phyloP scores from a whole-genome alignment of 1,140 invertebrate species.

The Solenopsis fugax region DNA sequence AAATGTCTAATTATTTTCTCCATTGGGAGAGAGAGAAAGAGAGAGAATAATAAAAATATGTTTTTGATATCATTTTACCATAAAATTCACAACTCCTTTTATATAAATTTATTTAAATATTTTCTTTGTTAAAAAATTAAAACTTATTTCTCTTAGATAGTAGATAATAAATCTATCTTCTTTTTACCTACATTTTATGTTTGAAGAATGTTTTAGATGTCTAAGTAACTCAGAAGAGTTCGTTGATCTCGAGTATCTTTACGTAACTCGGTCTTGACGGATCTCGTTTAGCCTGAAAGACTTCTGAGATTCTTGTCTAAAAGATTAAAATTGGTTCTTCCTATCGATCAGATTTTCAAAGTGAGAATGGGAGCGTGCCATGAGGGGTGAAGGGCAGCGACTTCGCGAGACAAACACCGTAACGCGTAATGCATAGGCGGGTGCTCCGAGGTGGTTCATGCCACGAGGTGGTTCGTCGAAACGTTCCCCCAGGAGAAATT shows the following conservation, averaged over 20 bases:
- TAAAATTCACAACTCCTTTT: not conserved
- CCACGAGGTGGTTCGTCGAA: conserved; percentile 66
- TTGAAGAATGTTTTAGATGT: not conserved
- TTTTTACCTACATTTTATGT: not conserved
- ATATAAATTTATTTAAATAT: conserved; percentile 9
- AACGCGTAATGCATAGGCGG: conserved; percentile 12
- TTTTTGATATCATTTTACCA: not conserved
- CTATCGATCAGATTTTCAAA: not conserved
- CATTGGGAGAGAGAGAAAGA: not conserved
- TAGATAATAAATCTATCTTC: not conserved
- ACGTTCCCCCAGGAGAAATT: conserved; percentile 78
- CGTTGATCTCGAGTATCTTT: not conserved
- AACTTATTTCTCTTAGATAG: not conserved
- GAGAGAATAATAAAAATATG: not conserved
- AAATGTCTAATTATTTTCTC: not conserved
- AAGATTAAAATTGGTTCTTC: conserved; percentile 10
- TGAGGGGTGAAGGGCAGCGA: not conserved
- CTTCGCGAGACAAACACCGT: not conserved
- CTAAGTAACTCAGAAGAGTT: not conserved
- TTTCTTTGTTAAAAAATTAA: not conserved
- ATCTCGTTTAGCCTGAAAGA: not conserved
- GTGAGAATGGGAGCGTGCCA: not conserved
- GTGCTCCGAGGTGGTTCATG: not conserved
- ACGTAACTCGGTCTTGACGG: not conserved
- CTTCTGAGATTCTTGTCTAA: not conserved